Base-by-base conservation (phyloP, 2,113 vertebrate species). In the Rhynchopsitta pachyrhyncha region DNA sequence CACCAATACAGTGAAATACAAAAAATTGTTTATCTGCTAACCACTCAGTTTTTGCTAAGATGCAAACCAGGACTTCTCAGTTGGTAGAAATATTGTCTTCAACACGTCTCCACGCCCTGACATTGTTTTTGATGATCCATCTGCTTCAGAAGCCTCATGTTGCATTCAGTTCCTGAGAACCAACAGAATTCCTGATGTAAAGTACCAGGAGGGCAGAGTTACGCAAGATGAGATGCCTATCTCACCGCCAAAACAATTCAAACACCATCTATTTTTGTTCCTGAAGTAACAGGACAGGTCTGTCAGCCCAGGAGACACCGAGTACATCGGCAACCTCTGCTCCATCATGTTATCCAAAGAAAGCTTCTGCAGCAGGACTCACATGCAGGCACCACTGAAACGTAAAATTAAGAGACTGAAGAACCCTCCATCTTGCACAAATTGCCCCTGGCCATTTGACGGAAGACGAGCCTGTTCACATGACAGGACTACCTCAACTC, bases 391-490 rank as follows among this genome's bases (percentile, higher is more conserved):
- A 44, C 5, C 25, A 24, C 12, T 39, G 24, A 71, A 66, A 42
- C 5, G 11, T 39, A 79, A 62, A 81, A 87, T 7, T 18, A 82
- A 62, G 23, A 9, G 33, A 70, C 41, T 39, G 39, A 93, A 76
- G 31, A 13, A 47, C 14, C 13, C 33, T n/a, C 50, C 18, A 35
- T 11, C 27, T 47, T 76, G 15, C 1, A 1, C 53, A 47, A 52
- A 78, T 15, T 1, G 1, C 1, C 16, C n/a, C 17, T 4, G 4
- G 17, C 13, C 20, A 27, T 4, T 13, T 8, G 24, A 60, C 13
- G 24, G 42, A 88, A 83, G 18, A 18, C 0, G 1, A 55, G 39
- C 17, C 35, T 37, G 6, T 49, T 84, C 11, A 10, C 13, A 35
- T 1, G 11, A 68, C 22, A 37, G 39, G 29, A 53, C 0, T 39